These are phyloP conservation scores for Lamellibrachia luymesi DNA, from an alignment of 1,140 invertebrate species.

Conservation along the genomic window DNA sequence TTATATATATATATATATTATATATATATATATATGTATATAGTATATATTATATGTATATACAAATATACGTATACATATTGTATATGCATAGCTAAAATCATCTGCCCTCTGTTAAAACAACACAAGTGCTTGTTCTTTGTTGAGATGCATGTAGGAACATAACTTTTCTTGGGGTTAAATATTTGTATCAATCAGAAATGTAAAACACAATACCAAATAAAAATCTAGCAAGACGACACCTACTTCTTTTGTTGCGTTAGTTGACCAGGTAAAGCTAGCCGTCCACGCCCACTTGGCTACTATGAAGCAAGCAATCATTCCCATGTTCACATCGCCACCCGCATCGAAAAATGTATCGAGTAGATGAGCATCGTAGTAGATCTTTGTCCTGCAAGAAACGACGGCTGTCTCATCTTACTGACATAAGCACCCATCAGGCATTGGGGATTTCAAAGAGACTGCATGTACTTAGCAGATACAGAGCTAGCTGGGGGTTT, in stretches of 20 bases:
- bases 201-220: not conserved
- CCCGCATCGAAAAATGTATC: slow-evolving; percentile 29
- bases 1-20: too few relatives aligned
- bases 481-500: too few relatives aligned
- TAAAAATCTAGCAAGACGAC: not conserved
- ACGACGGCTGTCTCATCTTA: not conserved
- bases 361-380: slow-evolving; percentile 22
- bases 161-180: too few relatives aligned
- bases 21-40: not conserved
- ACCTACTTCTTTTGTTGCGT: not conserved
- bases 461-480: too few relatives aligned
- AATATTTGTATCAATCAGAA: too few relatives aligned
- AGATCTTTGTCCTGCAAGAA: slow-evolving; percentile 23
- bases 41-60: too few relatives aligned
- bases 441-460: too few relatives aligned
- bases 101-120: too few relatives aligned
- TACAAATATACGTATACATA: too few relatives aligned
- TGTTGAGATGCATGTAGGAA: not conserved
- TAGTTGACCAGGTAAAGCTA: slow-evolving; percentile 12
- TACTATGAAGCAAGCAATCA: slow-evolving; percentile 20
- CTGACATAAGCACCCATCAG: not conserved
- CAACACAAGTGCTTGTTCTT: too few relatives aligned
- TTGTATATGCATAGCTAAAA: too few relatives aligned
- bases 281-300: slow-evolving; percentile 23
- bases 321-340: slow-evolving; percentile 21